Base-by-base conservation (phyloP, 2,888 invertebrate genomes). In the Tigriopus californicus region DNA sequence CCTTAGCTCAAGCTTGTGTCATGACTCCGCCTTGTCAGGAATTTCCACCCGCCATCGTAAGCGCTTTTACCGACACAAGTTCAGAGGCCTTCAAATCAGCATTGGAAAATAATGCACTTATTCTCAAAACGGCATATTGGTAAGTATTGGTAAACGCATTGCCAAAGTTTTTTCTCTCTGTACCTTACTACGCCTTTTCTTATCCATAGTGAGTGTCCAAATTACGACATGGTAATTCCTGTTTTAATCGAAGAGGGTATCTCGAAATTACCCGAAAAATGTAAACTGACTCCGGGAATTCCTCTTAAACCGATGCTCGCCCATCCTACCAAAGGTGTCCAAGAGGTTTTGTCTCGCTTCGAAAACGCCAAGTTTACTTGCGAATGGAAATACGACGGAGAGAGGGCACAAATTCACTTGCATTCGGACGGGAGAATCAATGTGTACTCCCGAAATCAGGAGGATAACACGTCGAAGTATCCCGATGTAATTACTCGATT, bases 331-430 rank as follows among this genome's bases (percentile, higher is more conserved):
- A 88, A 85, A 70, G 94, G 92, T 2, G 84, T 97, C 1, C 79
- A 81, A 63, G 92, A 94, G 70, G 85, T 59, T 20, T 52, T 59
- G 4, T 41, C 51, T 52, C 24, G 59, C 15, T 89, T 90, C 72
- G 87, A 88, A 61, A 82, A 83, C 13, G 77, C 84, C 63, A 79
- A 81, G 66, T 97, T 99, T 71, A 95, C 95, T 0, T 97, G 97
- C 71, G 98, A 99, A 74, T 99, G 85, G 81, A 98, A 98, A 71
- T 98, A 99, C 71, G 98, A 99, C 72, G 98, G 98, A 0, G 98
- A 98, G 76, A 77, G 98, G 66, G 97, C 95, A 0, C 97, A 84
- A 80, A 87, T 91, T 65, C 90, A 91, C 69, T 73, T 79, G 25
- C 69, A 73, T 25, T 79, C 79, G 53, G 77, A 80, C 65, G 80